A percentile compares a stretch with the other conserved stretches of the same genome.
These are phyloP conservation scores for Chloroclysta siterata DNA, from an alignment of 2,888 invertebrate genomes.

Conservation along the genomic window DNA sequence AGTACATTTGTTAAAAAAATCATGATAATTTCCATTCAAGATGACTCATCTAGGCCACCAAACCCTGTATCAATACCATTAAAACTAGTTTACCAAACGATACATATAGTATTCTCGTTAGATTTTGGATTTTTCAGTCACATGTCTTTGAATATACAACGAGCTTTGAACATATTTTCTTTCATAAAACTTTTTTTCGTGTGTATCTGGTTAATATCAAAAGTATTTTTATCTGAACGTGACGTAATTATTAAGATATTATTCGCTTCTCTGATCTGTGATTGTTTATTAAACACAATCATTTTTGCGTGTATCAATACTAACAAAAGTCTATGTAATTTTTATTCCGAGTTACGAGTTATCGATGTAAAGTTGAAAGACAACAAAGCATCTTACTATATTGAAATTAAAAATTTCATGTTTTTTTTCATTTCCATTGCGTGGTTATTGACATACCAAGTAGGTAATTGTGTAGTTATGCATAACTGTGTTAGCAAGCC, in stretches of 20 bases:
- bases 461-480: neutral
- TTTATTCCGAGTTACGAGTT: neutral
- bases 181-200: neutral
- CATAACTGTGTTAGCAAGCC: neutral
- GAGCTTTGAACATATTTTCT: neutral
- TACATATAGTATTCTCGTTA: neutral
- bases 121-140: conserved; percentile 8
- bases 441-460: neutral
- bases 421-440: neutral
- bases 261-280: neutral
- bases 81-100: neutral
- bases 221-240: neutral
- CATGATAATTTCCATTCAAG: neutral
- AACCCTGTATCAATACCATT: neutral
- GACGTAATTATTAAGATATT: neutral
- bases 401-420: neutral
- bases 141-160: neutral
- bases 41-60: neutral
- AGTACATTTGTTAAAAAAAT: neutral
- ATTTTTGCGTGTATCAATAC: neutral
- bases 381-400: neutral
- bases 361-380: neutral
- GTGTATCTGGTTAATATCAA: neutral
- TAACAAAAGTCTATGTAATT: neutral
- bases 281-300: no score